Base-by-base conservation (phyloP, 1,140 invertebrate genomes). In the Drosophila nikananu region DNA sequence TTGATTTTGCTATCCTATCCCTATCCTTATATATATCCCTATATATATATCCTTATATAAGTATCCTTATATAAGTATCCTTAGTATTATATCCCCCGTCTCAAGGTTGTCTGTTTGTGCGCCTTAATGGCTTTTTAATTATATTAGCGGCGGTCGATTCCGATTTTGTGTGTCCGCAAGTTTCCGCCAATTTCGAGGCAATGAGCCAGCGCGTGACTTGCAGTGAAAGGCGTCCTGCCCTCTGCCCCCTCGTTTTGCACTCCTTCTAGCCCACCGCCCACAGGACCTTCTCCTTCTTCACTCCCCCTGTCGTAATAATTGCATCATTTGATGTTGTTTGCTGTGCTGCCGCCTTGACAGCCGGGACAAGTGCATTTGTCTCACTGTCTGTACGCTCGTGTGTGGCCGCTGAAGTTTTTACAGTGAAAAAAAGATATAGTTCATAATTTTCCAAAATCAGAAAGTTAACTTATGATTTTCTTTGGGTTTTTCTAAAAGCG, bases 61-160 rank as follows among this genome's bases (percentile, higher is more conserved):
- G 21, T 19, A 27, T 27, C 27, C 27, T 6, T 27, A 30, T 30
- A 21, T 23, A 23, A 17, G 32, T 42, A 44, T 35, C 21, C 35
- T 15, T 25, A 12, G 41, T 19, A 12, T 23, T n/a, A 35, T 35
- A 12, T 35, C 32, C 12, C 12, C 12, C 63, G 67, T 74, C 63
- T 87, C 84, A 89, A 83, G 84, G 81, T 84, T 87, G 77, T 46
- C 76, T 81, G 55, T 78, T 84, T 66, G 73, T 59, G 64, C 64
- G 57, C 77, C 77, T 87, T 89, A 89, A 89, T 89, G 84, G 81
- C 84, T 89, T 89, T 90, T 89, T 89, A 89, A 89, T 89, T 89
- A 89, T 90, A 89, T 89, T 90, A 90, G 81, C 66, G 74, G 66
- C 65, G 81, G 63, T 86, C 81, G 77, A 90, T 59, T 83, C 71